Conservation (phyloP, 2,888 invertebrate genomes). For the Zaprionus obscuricornis region DNA sequence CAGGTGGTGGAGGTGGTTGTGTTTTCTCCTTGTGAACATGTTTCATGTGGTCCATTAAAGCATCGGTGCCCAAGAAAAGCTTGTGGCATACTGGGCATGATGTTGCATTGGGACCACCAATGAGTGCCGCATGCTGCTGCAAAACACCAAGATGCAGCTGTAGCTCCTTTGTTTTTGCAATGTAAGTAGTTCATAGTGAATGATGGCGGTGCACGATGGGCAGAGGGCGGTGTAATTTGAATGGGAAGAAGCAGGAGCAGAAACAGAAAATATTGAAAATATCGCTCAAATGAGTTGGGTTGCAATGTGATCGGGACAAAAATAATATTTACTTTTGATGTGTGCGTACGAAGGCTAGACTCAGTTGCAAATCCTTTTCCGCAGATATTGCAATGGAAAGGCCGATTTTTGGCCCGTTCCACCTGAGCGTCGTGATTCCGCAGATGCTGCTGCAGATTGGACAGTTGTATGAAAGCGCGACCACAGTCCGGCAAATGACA, state of each 20-base stretch:
- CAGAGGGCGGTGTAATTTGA: neutral
- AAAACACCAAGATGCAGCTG: slow-evolving; percentile 96
- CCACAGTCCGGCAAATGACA: slow-evolving; percentile 98
- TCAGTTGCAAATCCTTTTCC: slow-evolving; percentile 98
- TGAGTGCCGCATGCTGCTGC: slow-evolving; percentile 97
- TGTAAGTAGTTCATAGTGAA: slow-evolving; percentile 20
- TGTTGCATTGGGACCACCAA: slow-evolving; percentile 95
- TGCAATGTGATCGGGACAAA: neutral
- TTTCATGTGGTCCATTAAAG: slow-evolving; percentile 98
- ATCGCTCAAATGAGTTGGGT: neutral
- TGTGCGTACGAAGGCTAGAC: slow-evolving; percentile 96
- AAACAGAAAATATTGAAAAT: slow-evolving; percentile 9
- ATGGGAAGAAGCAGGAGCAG: neutral
- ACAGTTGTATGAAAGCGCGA: slow-evolving; percentile 97
- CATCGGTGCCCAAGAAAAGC: slow-evolving; percentile 95
- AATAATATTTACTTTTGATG: slow-evolving; percentile 97
- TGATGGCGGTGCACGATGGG: slow-evolving; percentile 13
- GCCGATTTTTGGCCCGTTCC: slow-evolving; percentile 96
- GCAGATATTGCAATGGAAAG: slow-evolving; percentile 98
- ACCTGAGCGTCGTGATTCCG: slow-evolving; percentile 98
- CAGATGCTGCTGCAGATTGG: slow-evolving; percentile 97
- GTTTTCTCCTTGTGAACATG: slow-evolving; percentile 96
- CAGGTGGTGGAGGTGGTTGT: slow-evolving; percentile 17
- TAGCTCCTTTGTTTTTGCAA: slow-evolving; percentile 87
- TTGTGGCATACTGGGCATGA: slow-evolving; percentile 97